Conservation (phyloP, 2,797 vertebrate species). For the Sparus aurata region DNA sequence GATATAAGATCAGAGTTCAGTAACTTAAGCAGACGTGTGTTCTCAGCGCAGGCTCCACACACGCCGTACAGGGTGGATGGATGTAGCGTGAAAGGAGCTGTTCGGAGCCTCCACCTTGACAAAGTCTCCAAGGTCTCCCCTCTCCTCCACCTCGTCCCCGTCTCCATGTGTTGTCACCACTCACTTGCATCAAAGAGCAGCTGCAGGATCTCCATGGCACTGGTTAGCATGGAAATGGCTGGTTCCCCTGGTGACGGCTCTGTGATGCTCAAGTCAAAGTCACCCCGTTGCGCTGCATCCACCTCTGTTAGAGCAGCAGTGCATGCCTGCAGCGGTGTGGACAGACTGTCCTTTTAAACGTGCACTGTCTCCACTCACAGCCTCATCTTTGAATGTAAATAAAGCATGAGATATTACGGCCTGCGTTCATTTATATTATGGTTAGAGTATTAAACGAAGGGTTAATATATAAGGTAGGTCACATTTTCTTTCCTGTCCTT, state of each 20-base stretch:
- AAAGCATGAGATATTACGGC: slow-evolving; percentile 83
- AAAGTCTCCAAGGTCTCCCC: slow-evolving; percentile 36
- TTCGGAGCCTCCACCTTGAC: slow-evolving; percentile 38
- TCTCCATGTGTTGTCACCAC: slow-evolving; percentile 21
- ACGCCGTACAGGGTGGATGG: background rate
- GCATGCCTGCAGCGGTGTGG: slow-evolving; percentile 26
- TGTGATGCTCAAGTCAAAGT: slow-evolving; percentile 58
- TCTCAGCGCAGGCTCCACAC: background rate
- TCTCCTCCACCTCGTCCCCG: background rate
- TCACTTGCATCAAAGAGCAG: slow-evolving; percentile 64
- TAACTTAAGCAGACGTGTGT: background rate
- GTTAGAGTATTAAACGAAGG: slow-evolving; percentile 73
- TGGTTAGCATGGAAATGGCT: slow-evolving; percentile 67
- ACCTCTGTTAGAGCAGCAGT: slow-evolving; percentile 36
- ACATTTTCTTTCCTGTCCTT: slow-evolving; percentile 59
- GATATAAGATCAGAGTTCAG: background rate
- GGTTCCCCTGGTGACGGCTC: slow-evolving; percentile 65
- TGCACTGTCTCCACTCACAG: slow-evolving; percentile 44
- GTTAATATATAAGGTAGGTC: slow-evolving; percentile 69
- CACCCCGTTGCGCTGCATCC: slow-evolving; percentile 23
- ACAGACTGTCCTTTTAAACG: slow-evolving; percentile 4
- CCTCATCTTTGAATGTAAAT: slow-evolving; percentile 82
- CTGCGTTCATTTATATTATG: slow-evolving; percentile 80
- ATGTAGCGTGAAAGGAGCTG: slow-evolving; percentile 15
- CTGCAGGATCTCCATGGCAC: slow-evolving; percentile 67